Conservation (phyloP, 1,140 invertebrate genomes). For the Phymastichus coffea region DNA sequence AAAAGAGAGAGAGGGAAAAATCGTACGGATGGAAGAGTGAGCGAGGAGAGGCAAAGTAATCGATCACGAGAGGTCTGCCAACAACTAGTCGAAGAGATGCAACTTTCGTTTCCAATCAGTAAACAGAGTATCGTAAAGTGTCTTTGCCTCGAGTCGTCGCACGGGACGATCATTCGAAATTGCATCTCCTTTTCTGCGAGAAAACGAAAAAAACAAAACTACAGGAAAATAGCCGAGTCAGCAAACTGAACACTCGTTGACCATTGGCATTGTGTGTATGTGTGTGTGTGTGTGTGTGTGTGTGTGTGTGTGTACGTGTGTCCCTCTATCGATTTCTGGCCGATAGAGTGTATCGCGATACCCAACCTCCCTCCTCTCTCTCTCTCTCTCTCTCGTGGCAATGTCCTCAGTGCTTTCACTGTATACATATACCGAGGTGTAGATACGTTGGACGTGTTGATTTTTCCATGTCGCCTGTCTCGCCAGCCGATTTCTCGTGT, state of each 20-base stretch:
- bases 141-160: too few species aligned
- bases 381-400: neutral
- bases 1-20: neutral
- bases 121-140: too few species aligned
- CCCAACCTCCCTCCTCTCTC: slow-evolving; percentile 38
- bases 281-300: too few species aligned
- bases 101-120: slow-evolving; percentile 41
- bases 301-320: too few species aligned
- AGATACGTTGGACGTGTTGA: slow-evolving; percentile 28
- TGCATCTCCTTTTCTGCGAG: too few species aligned
- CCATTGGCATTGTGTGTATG: too few species aligned
- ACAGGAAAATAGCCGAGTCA: too few species aligned
- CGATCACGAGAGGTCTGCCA: slow-evolving; percentile 52
- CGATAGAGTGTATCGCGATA: slow-evolving; percentile 52
- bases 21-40: slow-evolving; percentile 38
- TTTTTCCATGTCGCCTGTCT: neutral
- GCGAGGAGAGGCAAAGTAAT: slow-evolving; percentile 53
- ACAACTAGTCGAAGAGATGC: slow-evolving; percentile 40
- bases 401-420: slow-evolving; percentile 6
- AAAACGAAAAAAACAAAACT: too few species aligned
- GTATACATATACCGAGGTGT: neutral
- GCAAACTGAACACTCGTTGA: too few species aligned
- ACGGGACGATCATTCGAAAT: too few species aligned
- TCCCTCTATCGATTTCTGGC: slow-evolving; percentile 54
- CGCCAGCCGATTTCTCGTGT: neutral